Evolutionary conservation across 2,113 vertebrate species (phyloP).

Genomic region (Dryoscopus gambensis): DNA sequence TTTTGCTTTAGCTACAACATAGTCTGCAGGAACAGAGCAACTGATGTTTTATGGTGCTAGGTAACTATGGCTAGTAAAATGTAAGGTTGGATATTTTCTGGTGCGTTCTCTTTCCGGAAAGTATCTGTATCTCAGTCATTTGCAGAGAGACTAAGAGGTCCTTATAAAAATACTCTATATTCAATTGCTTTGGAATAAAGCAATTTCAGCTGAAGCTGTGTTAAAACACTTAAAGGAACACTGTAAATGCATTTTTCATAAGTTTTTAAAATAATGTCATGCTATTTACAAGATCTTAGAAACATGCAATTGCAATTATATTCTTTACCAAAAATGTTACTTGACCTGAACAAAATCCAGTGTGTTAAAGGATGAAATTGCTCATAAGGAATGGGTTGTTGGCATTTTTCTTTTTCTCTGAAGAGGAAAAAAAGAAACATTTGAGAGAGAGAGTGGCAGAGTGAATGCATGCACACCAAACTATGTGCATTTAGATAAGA

Average conservation of each 20-base stretch:
- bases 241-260: conserved; percentile 48
- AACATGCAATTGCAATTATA: conserved; percentile 28
- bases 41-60: not conserved
- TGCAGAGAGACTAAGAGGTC: conserved; percentile 17
- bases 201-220: conserved; percentile 44
- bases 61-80: not conserved
- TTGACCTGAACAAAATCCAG: conserved; percentile 12
- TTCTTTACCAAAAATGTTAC: conserved; percentile 40
- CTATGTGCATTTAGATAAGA: not conserved
- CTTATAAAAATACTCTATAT: not conserved
- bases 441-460: not conserved
- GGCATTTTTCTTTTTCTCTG: not conserved
- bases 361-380: conserved; percentile 39
- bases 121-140: conserved; percentile 9
- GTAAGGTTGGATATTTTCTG: not conserved
- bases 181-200: conserved; percentile 49
- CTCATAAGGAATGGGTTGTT: not conserved
- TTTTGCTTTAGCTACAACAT: not conserved
- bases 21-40: not conserved
- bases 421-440: not conserved
- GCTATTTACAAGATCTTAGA: conserved; percentile 42
- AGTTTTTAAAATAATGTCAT: conserved; percentile 60
- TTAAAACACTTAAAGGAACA: conserved; percentile 58
- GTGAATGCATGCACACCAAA: not conserved
- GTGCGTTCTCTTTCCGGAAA: not conserved